phyloP scores from a whole-genome alignment of 2,888 invertebrate species.

The Gerris lacustris region DNA sequence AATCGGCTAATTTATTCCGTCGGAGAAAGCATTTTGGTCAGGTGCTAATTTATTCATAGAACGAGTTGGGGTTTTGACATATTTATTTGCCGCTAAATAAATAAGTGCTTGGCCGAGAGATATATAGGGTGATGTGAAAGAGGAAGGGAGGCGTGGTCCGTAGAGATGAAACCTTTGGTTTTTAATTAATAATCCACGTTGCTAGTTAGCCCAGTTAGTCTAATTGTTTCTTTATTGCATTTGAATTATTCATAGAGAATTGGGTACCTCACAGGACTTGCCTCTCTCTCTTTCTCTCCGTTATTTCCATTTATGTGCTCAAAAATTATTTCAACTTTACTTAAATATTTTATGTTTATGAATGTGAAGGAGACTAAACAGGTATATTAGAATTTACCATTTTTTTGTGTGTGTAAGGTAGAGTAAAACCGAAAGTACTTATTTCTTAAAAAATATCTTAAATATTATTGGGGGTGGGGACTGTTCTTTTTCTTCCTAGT shows the following conservation, averaged over 20 bases:
- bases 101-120: not conserved
- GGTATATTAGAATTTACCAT: no score
- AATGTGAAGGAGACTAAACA: no score
- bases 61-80: not conserved
- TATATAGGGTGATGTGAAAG: not conserved
- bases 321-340: no score
- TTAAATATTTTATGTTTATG: no score
- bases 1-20: not conserved
- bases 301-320: no score
- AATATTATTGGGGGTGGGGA: no score
- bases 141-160: not conserved
- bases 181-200: not conserved
- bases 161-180: not conserved
- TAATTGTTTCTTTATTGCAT: constrained; percentile 5
- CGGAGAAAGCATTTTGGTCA: not conserved
- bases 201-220: not conserved
- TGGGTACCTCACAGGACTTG: not conserved
- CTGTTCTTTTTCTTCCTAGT: no score
- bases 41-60: constrained; percentile 3
- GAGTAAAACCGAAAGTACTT: no score
- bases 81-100: constrained; percentile 1
- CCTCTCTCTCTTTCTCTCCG: no score
- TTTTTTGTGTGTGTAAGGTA: no score
- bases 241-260: constrained; percentile 1
- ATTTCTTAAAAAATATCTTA: no score